Percentiles rank a stretch among this genome's conserved stretches.
Evolutionary conservation across 2,113 vertebrate genomes (phyloP).

Genomic region (rat (Rattus norvegicus)): GRCr8 NC_086030.1:28797501-28798000

Average conservation of each 20-base stretch:
- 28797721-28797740: neutral
- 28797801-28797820: no score
- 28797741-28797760: neutral
- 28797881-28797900: neutral
- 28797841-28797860: neutral
- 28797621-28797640: neutral
- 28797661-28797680: no score
- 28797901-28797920: rapidly evolving
- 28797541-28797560: neutral
- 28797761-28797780: neutral
- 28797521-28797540: neutral
- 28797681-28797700: neutral
- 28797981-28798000: neutral
- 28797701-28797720: no score
- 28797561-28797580: neutral
- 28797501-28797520: neutral
- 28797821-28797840: neutral
- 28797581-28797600: neutral
- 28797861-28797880: neutral
- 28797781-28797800: neutral
- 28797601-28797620: neutral
- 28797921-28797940: neutral
- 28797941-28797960: neutral
- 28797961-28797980: neutral
- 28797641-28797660: neutral